Conservation (phyloP, 2,888 invertebrate species). For the Acleris holmiana region DNA sequence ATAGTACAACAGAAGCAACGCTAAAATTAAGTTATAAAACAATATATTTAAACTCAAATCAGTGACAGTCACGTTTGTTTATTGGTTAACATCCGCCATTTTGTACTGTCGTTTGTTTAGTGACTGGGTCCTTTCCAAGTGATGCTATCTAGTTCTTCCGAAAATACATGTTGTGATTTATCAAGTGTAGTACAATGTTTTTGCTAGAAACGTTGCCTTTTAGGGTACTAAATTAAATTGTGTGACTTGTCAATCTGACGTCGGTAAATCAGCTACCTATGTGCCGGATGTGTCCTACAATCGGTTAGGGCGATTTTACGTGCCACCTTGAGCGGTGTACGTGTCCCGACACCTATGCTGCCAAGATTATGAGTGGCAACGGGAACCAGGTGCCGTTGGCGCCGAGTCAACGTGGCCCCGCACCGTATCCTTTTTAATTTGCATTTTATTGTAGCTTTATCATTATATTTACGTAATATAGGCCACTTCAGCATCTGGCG, state of each 20-base stretch:
- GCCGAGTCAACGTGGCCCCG: constrained; percentile 84
- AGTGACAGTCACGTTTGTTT: constrained; percentile 82
- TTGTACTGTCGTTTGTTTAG: constrained; percentile 85
- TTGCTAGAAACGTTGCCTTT: constrained; percentile 74
- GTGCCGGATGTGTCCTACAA: constrained; percentile 84
- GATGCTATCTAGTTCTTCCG: constrained; percentile 72
- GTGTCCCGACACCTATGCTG: constrained; percentile 85
- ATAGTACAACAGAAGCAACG: constrained; percentile 50
- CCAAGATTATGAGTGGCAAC: constrained; percentile 86
- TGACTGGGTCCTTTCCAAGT: constrained; percentile 76
- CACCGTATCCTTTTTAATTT: constrained; percentile 84
- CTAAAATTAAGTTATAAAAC: constrained; percentile 59
- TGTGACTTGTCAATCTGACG: constrained; percentile 78
- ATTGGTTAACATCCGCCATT: constrained; percentile 84
- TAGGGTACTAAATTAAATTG: constrained; percentile 70
- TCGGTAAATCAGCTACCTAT: constrained; percentile 73
- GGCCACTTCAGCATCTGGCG: constrained; percentile 71
- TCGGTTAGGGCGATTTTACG: constrained; percentile 82
- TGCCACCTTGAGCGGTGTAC: constrained; percentile 87
- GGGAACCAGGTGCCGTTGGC: constrained; percentile 87
- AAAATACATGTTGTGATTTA: constrained; percentile 71
- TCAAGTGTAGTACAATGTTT: constrained; percentile 78
- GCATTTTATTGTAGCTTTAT: constrained; percentile 56
- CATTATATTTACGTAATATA: constrained; percentile 79
- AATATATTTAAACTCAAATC: constrained; percentile 55